Percentiles rank a stretch among this genome's conserved stretches.
Conservation (phyloP, 1,140 invertebrate species). For the fruit fly (Drosophila melanogaster) region Release_6_plus_ISO1_MT NT_037436.4:22728001-22728500, state of each 20-base stretch:
- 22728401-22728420: slow-evolving; percentile 25
- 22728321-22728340: slow-evolving; percentile 23
- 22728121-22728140: slow-evolving; percentile 1
- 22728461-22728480: slow-evolving; percentile 49
- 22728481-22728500: slow-evolving; percentile 30
- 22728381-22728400: background rate
- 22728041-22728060: too few species aligned
- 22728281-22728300: slow-evolving; percentile 3
- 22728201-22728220: slow-evolving; percentile 24
- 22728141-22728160: background rate
- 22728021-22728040: too few species aligned
- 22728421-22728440: slow-evolving; percentile 32
- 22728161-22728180: background rate
- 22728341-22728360: slow-evolving; percentile 23
- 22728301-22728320: slow-evolving; percentile 14
- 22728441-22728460: slow-evolving; percentile 39
- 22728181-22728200: slow-evolving; percentile 7
- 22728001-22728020: too few species aligned
- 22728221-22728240: slow-evolving; percentile 15
- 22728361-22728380: slow-evolving; percentile 11
- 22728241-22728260: slow-evolving; percentile 14
- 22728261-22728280: slow-evolving; percentile 11
- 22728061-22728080: too few species aligned
- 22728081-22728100: too few species aligned
- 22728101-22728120: slow-evolving; percentile 1